Base-by-base conservation (phyloP, 1,140 invertebrate genomes). In the Cepaea nemoralis region DNA sequence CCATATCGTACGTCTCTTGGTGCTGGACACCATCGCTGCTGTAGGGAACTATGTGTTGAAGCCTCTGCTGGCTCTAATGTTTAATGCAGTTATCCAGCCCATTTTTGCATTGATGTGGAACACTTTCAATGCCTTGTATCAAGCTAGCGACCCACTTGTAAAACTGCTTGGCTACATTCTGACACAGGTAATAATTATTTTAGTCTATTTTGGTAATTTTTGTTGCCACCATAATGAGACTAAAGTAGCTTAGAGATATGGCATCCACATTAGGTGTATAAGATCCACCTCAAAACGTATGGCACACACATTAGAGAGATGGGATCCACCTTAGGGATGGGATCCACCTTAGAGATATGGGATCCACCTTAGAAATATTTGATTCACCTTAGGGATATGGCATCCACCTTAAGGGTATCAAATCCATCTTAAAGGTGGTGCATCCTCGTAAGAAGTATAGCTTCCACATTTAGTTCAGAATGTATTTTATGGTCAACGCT, bases 101-200 rank as follows among this genome's bases (percentile, higher is more conserved):
- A 14, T 80, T 5, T 70, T 73, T 70, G 67, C 78, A 35, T 31
- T 80, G 31, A 2, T 55, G 16, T 80, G 78, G 78, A 80, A 80
- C 35, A 73, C 40, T 14, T 48, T 80, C 31, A 80, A 73, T 59
- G 66, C 78, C 12, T n/a, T 73, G 0, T 50, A 10, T 59, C 67
- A 71, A 40, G 78, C 78, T 40, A 31, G 42, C 24, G 78, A 73
- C 6, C 78, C 78, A 0, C 35, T 80, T 0, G 48, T 80, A 16
- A 48, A 55, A 33, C 48, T 80, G 8, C 16, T 73, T 8, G 78
- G 67, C 45, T 42, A 45, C 42, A 39, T 80, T n/a, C 55, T 48
- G 2, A 39, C 69, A 22, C 67, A 71, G 69, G 78, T 80, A 77
- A 76, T 8, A 55, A 48, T 22, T 40, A 22, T 39, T 73, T 73